Conservation (phyloP, 2,888 invertebrate genomes). For the Apoda limacodes region DNA sequence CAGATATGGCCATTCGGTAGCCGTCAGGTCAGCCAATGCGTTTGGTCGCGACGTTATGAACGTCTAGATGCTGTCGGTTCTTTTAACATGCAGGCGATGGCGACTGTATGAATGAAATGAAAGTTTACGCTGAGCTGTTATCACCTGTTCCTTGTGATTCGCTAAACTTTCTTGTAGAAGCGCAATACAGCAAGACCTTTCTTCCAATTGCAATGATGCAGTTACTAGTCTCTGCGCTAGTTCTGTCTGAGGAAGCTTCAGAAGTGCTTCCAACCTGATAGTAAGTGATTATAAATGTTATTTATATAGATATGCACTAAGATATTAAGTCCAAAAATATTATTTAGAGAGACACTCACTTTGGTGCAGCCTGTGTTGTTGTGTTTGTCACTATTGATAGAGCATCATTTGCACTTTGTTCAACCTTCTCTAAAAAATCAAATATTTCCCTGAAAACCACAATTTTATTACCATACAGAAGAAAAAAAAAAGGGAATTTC, state of each 20-base stretch:
- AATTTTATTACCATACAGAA: too few species aligned
- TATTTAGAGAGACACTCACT: conserved; percentile 30
- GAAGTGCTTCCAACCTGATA: conserved; percentile 64
- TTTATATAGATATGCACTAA: neutral
- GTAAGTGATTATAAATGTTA: conserved; percentile 1
- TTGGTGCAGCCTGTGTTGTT: conserved; percentile 49
- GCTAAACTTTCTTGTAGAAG: conserved; percentile 71
- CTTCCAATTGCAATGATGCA: conserved; percentile 70
- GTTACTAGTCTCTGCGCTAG: conserved; percentile 73
- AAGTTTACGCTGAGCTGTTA: neutral
- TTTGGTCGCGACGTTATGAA: too few species aligned
- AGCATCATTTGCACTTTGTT: conserved; percentile 64
- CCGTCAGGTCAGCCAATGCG: neutral
- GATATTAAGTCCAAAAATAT: conserved; percentile 13
- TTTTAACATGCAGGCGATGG: too few species aligned
- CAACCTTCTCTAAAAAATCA: conserved; percentile 75
- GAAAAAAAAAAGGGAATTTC: neutral
- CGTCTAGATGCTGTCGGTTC: too few species aligned
- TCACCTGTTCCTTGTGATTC: conserved; percentile 64
- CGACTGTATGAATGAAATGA: too few species aligned
- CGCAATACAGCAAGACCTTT: conserved; percentile 69
- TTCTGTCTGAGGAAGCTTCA: conserved; percentile 68
- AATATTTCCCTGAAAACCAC: conserved; percentile 76
- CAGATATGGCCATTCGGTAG: neutral
- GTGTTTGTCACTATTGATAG: conserved; percentile 50